Percentiles rank a stretch among this genome's conserved stretches.
Evolutionary conservation across 2,113 vertebrate species (phyloP).

Genomic region (Asarcornis scutulata): DNA sequence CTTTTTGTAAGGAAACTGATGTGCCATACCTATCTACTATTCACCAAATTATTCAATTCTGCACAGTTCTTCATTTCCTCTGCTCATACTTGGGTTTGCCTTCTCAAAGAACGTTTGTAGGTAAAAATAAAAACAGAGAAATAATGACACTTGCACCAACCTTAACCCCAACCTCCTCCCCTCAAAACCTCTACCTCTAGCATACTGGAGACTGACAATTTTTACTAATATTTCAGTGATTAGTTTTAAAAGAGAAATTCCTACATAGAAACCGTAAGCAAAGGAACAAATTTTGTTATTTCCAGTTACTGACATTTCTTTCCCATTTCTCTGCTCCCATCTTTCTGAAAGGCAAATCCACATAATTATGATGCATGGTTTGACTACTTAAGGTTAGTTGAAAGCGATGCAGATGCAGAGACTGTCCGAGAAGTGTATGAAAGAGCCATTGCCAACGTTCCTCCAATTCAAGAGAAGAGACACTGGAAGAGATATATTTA

Average conservation of each 20-base stretch:
- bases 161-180: neutral
- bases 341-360: constrained; percentile 86
- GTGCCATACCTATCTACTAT: neutral
- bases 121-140: neutral
- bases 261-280: neutral
- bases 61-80: neutral
- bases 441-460: constrained; percentile 92
- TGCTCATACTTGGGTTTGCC: neutral
- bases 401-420: constrained; percentile 89
- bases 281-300: neutral
- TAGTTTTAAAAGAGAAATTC: neutral
- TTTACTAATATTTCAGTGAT: rapidly evolving
- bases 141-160: rapidly evolving
- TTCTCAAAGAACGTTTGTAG: neutral
- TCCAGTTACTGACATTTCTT: neutral
- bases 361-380: constrained; percentile 99
- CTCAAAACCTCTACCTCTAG: neutral
- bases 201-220: neutral
- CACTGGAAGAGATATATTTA: constrained; percentile 99
- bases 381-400: constrained; percentile 93
- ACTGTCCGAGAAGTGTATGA: constrained; percentile 93
- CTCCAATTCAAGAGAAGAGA: constrained; percentile 93
- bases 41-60: neutral
- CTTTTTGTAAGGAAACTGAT: neutral
- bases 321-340: neutral